Evolutionary conservation across 1,140 invertebrate genomes (phyloP).

Genomic region (Campoletis sonorensis): DNA sequence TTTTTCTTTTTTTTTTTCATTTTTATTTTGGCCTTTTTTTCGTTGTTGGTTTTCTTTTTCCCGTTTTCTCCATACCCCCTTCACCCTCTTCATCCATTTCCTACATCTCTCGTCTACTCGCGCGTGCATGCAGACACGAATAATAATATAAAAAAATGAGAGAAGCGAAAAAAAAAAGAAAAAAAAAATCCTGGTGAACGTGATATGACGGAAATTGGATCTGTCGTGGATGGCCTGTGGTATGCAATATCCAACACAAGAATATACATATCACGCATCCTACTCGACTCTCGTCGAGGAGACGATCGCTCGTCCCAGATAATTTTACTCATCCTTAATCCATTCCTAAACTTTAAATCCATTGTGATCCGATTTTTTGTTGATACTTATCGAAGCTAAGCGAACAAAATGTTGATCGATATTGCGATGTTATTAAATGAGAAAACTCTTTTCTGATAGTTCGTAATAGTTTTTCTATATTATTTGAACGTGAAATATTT

Average conservation of each 20-base stretch:
- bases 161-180: neutral
- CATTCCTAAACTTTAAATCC: too few species aligned
- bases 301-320: neutral
- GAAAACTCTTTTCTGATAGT: too few species aligned
- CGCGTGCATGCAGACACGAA: neutral
- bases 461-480: too few species aligned
- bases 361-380: neutral
- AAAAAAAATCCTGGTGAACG: slow-evolving; percentile 20
- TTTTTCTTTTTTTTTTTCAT: neutral
- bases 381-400: too few species aligned
- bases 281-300: neutral
- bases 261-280: neutral
- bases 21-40: too few species aligned
- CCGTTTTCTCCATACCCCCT: neutral
- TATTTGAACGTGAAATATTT: too few species aligned
- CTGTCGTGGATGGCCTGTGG: slow-evolving; percentile 26
- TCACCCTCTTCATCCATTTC: neutral
- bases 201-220: slow-evolving; percentile 42
- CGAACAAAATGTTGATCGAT: too few species aligned
- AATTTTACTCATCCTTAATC: neutral
- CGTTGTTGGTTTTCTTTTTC: neutral
- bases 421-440: too few species aligned
- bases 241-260: slow-evolving; percentile 9
- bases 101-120: neutral
- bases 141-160: slow-evolving; percentile 8